These are phyloP conservation scores for Bombycilla garrulus DNA, from an alignment of 2,113 vertebrate species.

Conservation along the genomic window DNA sequence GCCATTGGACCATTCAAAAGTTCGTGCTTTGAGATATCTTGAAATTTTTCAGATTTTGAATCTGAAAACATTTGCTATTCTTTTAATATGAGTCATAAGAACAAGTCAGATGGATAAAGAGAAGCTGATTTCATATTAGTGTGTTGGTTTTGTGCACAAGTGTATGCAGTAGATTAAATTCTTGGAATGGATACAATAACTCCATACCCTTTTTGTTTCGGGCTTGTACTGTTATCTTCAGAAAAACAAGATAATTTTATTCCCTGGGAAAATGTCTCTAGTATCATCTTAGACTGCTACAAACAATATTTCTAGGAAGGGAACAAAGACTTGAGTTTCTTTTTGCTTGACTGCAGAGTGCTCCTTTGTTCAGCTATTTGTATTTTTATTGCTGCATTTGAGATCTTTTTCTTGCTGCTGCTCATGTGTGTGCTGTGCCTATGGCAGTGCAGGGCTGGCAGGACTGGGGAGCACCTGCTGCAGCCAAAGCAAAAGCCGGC, in stretches of 20 bases:
- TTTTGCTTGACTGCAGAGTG: not conserved
- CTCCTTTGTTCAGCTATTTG: not conserved
- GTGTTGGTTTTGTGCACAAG: not conserved
- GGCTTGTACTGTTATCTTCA: not conserved
- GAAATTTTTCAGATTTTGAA: not conserved
- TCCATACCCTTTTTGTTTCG: not conserved
- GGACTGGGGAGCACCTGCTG: not conserved
- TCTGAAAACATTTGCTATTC: not conserved
- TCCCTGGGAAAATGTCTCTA: not conserved
- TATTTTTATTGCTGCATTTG: not conserved
- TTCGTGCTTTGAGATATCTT: not conserved
- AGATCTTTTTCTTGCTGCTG: not conserved
- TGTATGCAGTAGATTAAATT: slow-evolving; percentile 8
- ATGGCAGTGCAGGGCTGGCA: not conserved
- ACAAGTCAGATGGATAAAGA: not conserved
- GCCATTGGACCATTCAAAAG: not conserved
- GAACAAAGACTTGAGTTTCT: not conserved
- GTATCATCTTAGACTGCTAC: not conserved
- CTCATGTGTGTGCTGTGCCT: not conserved
- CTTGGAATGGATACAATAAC: not conserved
- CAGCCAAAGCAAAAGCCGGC: not conserved
- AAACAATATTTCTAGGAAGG: not conserved
- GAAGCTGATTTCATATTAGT: not conserved
- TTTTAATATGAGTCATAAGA: slow-evolving; percentile 9
- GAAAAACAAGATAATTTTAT: not conserved